Base-by-base conservation (phyloP, 92 coral and sea anemone genomes). In the Porites divaricata region DNA sequence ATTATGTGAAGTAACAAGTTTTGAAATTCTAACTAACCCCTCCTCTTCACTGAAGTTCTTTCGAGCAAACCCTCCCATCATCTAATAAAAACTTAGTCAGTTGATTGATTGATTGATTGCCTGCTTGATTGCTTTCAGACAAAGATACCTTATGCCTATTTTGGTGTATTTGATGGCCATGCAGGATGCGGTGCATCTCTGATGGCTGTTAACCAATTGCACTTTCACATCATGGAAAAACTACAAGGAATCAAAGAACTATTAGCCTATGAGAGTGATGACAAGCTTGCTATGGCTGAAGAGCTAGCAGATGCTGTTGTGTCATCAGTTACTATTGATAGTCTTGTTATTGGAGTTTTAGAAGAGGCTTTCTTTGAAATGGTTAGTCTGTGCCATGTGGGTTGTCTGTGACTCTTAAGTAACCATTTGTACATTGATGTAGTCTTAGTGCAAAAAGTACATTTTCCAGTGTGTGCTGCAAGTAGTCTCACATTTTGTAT, bases 91-190 rank as follows among this genome's bases (percentile, higher is more conserved):
- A n/a, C n/a, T n/a, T 35, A 35, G 45, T 35, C 45, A 35, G 45
- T 35, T 4, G 45, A 35, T 35, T 35, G n/a, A n/a, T n/a, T n/a
- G 45, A 35, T 35, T 3, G 3, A 4, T 35, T 35, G 45, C 45
- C 4, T 35, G 6, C 45, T 35, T 35, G 45, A 35, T 35, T 35
- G 45, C 52, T 78, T 67, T 56, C 91, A 92, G 95, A 96, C 95
- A 72, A 96, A 92, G 90, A 95, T 96, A 56, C 99, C 98, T 16
- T 96, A 96, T 82, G 95, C 95, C 63, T 96, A 90, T 91, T 96
- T 92, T 92, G 99, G 99, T 48, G 83, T 96, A 51, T 96, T 96
- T 94, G 99, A 96, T 81, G 99, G 99, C 25, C 99, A 96, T 63
- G 99, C 99, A 20, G 99, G 99, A 6, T 88, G 95, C 53, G 99